Percentiles rank a stretch among this genome's conserved stretches.
Evolutionary conservation across 1,140 invertebrate genomes (phyloP).

Genomic region (Carcinoscorpius rotundicauda): DNA sequence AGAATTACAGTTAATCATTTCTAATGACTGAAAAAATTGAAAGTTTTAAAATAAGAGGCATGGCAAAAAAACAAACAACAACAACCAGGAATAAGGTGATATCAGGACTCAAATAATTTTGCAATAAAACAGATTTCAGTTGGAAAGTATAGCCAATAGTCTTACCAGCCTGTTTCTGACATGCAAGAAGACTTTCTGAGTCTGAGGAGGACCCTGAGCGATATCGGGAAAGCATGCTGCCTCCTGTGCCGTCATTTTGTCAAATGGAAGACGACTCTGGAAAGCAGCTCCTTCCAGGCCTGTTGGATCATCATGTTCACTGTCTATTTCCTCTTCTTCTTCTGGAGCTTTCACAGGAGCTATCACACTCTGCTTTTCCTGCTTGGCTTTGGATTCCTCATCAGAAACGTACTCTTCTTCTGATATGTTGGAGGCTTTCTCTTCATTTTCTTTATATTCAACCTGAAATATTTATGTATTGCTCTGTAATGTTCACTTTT

Average conservation of each 20-base stretch:
- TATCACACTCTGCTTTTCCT: constrained; percentile 6
- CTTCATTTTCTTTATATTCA: constrained; percentile 34
- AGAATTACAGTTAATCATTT: no score
- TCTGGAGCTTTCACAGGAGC: constrained; percentile 17
- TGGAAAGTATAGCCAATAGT: no score
- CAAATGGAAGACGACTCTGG: constrained; percentile 82
- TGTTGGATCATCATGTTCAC: constrained; percentile 32
- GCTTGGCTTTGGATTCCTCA: constrained; percentile 24
- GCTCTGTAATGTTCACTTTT: no score
- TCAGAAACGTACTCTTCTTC: constrained; percentile 32
- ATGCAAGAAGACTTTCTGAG: constrained; percentile 81
- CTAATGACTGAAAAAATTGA: no score
- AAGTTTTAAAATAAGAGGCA: no score
- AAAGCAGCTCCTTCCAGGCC: constrained; percentile 75
- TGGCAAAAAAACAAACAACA: no score
- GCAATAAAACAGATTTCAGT: no score
- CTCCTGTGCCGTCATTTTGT: constrained; percentile 88
- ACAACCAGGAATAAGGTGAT: no score
- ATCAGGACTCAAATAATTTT: no score
- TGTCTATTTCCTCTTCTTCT: constrained; percentile 28
- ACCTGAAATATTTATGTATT: no score
- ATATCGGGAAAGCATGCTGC: constrained; percentile 88
- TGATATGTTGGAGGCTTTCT: constrained; percentile 29
- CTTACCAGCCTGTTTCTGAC: constrained; percentile 75
- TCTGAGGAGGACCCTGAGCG: constrained; percentile 58